Conservation (phyloP, 2,888 invertebrate species). For the Ommatoiulus sabulosus region DNA sequence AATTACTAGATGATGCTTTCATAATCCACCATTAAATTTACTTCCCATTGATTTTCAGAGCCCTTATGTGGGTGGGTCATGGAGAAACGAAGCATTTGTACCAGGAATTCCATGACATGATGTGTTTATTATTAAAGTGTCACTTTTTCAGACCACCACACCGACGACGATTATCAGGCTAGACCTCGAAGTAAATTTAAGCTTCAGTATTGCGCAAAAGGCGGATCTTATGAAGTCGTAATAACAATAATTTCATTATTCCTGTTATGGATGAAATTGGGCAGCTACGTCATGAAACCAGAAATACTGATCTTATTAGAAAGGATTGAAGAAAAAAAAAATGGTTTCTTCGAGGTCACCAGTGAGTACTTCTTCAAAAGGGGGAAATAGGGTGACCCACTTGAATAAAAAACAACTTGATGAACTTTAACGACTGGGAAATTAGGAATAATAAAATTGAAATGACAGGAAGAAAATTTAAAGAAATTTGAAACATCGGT, state of each 20-base stretch:
- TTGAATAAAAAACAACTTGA: slow-evolving; percentile 25
- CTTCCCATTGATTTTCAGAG: slow-evolving; percentile 7
- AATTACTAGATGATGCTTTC: slow-evolving; percentile 19
- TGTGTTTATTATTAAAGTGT: not conserved
- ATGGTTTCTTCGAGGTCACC: not conserved
- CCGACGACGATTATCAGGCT: not conserved
- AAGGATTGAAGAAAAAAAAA: slow-evolving; percentile 1
- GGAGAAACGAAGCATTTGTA: not conserved
- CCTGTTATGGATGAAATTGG: not conserved
- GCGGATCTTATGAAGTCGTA: not conserved
- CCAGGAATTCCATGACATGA: not conserved
- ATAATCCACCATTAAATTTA: slow-evolving; percentile 16
- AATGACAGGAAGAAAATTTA: not conserved
- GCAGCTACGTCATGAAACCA: not conserved
- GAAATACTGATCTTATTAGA: not conserved
- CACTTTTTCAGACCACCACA: not conserved
- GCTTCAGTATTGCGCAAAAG: not conserved
- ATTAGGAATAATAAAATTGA: not conserved
- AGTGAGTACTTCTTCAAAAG: slow-evolving; percentile 1
- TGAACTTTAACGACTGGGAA: not conserved
- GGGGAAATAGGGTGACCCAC: not conserved
- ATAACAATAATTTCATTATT: slow-evolving; percentile 37
- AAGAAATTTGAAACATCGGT: not conserved
- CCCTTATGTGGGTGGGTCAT: slow-evolving; percentile 6
- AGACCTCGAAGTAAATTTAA: not conserved